Evolutionary conservation across 2,113 vertebrate genomes (phyloP).

Genomic region (Eptesicus fuscus): DNA sequence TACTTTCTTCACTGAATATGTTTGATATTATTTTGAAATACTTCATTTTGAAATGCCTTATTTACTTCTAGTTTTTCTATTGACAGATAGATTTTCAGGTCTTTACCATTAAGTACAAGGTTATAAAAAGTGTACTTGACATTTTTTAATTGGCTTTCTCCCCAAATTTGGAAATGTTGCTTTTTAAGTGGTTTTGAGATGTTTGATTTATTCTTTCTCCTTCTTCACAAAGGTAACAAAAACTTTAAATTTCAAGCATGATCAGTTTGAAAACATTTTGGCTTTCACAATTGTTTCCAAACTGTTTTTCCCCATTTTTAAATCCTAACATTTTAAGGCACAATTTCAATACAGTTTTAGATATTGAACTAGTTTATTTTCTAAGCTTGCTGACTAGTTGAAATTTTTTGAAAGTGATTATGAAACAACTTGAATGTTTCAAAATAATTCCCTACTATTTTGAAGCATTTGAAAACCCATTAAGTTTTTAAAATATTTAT

Average conservation of each 20-base stretch:
- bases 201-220: background rate
- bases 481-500: conserved; percentile 42
- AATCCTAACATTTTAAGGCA: conserved; percentile 3
- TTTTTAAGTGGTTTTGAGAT: background rate
- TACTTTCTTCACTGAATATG: background rate
- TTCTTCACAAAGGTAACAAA: background rate
- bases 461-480: conserved; percentile 37
- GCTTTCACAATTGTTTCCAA: conserved; percentile 27
- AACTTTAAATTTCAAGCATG: conserved; percentile 21
- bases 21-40: background rate
- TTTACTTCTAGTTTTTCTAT: background rate
- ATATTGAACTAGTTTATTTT: conserved; percentile 48
- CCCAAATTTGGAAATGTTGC: background rate
- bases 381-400: conserved; percentile 22
- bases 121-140: background rate
- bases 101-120: background rate
- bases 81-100: background rate
- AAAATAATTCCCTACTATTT: conserved; percentile 43
- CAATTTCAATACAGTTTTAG: conserved; percentile 32
- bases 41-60: background rate
- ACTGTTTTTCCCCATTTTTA: background rate
- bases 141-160: background rate
- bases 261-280: conserved; percentile 9
- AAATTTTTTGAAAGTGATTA: conserved; percentile 22
- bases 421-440: background rate